A percentile compares a stretch with the other conserved stretches of the same genome.
These are phyloP conservation scores for Psittacula derbiana DNA, from an alignment of 2,797 vertebrate genomes.

Conservation along the genomic window DNA sequence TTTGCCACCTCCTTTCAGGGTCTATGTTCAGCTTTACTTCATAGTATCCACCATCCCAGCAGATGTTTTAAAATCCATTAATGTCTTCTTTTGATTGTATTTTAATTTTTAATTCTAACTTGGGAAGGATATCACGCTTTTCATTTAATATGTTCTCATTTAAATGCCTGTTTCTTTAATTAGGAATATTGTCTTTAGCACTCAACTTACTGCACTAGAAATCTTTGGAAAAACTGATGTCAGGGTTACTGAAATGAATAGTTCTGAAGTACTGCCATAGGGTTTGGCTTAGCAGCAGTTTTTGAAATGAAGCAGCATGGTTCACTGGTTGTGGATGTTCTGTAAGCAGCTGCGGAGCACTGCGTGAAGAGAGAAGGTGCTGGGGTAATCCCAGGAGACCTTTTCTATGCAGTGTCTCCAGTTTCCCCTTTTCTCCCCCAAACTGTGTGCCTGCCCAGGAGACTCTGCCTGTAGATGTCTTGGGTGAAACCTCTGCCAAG, in stretches of 20 bases:
- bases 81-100: not conserved
- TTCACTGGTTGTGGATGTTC: not conserved
- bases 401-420: not conserved
- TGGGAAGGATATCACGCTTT: not conserved
- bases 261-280: not conserved
- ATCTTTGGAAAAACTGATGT: conserved; percentile 22
- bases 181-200: not conserved
- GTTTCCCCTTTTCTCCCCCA: not conserved
- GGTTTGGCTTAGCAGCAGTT: not conserved
- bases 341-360: not conserved
- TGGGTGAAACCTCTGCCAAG: not conserved
- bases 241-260: conserved; percentile 7
- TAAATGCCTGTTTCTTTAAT: not conserved
- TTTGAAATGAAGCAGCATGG: not conserved
- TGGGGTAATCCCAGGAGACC: not conserved
- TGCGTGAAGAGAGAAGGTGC: not conserved
- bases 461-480: not conserved
- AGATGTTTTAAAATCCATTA: not conserved
- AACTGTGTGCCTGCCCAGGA: not conserved
- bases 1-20: not conserved
- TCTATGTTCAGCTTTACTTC: not conserved
- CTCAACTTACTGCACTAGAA: not conserved
- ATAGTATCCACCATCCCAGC: not conserved
- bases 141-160: not conserved
- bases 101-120: not conserved